A percentile compares a stretch with the other conserved stretches of the same genome.
Conservation (phyloP, 1,140 invertebrate genomes). For the Trichonephila inaurata region DNA sequence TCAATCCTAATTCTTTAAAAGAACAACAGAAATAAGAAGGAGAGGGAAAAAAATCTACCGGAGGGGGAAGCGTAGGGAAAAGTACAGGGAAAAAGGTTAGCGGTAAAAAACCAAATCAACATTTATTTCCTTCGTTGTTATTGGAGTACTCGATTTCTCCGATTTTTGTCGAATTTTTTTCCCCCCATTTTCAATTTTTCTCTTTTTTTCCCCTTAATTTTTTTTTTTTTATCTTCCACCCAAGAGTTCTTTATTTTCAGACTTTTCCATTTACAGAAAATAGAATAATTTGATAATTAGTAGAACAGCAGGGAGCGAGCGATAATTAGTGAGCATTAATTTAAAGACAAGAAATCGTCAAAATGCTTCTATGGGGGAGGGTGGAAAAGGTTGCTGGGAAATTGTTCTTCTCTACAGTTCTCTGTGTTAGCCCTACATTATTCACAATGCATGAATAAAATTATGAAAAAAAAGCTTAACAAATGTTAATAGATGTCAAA, state of each 20-base stretch:
- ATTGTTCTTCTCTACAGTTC: conserved; percentile 8
- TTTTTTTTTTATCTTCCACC: conserved; percentile 38
- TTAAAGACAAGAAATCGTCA: conserved; percentile 60
- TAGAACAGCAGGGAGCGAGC: conserved; percentile 24
- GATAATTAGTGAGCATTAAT: conserved; percentile 75
- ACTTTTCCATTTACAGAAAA: conserved; percentile 76
- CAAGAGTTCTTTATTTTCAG: conserved; percentile 72
- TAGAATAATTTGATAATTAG: conserved; percentile 77
- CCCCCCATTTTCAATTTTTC: conserved; percentile 46
- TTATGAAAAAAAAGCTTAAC: neutral
- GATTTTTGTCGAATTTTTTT: conserved; percentile 54
- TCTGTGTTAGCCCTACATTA: neutral
- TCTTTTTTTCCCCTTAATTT: conserved; percentile 15
- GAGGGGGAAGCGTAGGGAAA: conserved; percentile 18
- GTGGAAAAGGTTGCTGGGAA: neutral
- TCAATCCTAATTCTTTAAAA: conserved; percentile 75
- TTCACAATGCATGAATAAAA: neutral
- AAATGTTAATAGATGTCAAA: neutral
- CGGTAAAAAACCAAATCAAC: conserved; percentile 60
- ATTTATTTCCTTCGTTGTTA: conserved; percentile 72
- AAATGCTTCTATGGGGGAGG: neutral
- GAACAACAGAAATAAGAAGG: conserved; percentile 59
- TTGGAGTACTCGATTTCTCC: conserved; percentile 56
- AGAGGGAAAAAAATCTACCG: conserved; percentile 22
- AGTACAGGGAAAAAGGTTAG: neutral